Evolutionary conservation across 2,888 invertebrate genomes (phyloP), one percentile per base, ranked within the genome.

Genomic region (Ochropleura leucogaster): DNA sequence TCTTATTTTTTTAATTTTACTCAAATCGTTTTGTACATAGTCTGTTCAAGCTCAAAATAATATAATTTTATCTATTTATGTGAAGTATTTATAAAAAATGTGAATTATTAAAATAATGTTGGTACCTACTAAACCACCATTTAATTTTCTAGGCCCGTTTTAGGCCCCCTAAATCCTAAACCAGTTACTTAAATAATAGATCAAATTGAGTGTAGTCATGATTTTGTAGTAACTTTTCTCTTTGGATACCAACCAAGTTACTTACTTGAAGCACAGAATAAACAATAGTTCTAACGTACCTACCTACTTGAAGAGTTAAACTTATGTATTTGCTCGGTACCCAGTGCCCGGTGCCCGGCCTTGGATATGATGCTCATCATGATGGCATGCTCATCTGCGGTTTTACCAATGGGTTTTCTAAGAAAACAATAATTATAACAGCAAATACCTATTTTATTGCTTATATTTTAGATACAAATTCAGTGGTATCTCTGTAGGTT

Each of bases 361-460:
- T 46, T 46, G 20, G 44, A 16, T 72, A 9, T 20, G 40, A 51
- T 40, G 9, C 5, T 46, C 60, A 51, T 74, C 44, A 20, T 47
- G 47, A 74, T 55, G 63, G 47, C 63, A 55, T 42, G 46, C 6
- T 4, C 30, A 18, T 55, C 20, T 74, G 47, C n/a, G 76, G 51
- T 75, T 76, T 59, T 42, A 40, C 44, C n/a, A 20, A 44, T 18
- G 20, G 40, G 44, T 44, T 68, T 77, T 77, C 62, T 57, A 14
- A 63, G 62, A 63, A 67, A 68, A 55, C 30, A 20, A n/a, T n/a
- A 67, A 6, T 10, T 12, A 9, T 65, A 53, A 74, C 62, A 44
- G 42, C 18, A 20, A 18, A 9, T 49, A 5, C 14, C 30, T 12
- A 18, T 42, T 14, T 59, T 20, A 12, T 42, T 49, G 9, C 30